Percentiles rank a stretch among this genome's conserved stretches.
Evolutionary conservation across 2,888 invertebrate genomes (phyloP).

Genomic region (Sesamia inferens): DNA sequence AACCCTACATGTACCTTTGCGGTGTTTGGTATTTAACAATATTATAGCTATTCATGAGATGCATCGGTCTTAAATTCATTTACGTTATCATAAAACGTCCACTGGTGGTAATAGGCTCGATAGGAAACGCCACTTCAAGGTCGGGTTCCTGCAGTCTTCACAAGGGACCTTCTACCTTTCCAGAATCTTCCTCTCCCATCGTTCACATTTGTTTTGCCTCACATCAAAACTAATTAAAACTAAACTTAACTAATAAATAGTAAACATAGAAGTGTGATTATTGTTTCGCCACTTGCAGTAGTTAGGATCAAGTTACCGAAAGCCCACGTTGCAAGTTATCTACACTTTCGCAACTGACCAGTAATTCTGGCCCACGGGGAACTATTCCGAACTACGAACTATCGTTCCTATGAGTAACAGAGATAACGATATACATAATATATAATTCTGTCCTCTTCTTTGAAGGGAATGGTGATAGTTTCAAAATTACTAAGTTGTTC

Average conservation of each 20-base stretch:
- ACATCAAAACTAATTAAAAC: constrained; percentile 30
- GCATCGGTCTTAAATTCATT: too few species aligned
- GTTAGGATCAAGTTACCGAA: constrained; percentile 59
- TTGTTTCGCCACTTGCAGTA: constrained; percentile 47
- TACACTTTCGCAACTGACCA: constrained; percentile 58
- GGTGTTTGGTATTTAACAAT: too few species aligned
- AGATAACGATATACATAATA: constrained; percentile 18
- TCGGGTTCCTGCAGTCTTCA: neutral
- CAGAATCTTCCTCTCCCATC: neutral
- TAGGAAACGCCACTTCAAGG: neutral
- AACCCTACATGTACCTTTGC: too few species aligned
- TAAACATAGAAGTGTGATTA: constrained; percentile 44
- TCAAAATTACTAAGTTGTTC: constrained; percentile 43
- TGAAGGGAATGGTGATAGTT: constrained; percentile 51
- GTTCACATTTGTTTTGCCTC: neutral
- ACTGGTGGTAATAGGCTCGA: neutral
- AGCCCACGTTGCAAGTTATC: constrained; percentile 50
- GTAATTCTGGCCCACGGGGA: constrained; percentile 50
- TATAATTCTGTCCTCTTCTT: constrained; percentile 37
- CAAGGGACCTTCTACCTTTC: neutral
- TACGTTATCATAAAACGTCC: neutral
- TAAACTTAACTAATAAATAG: constrained; percentile 35
- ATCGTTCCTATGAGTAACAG: constrained; percentile 27
- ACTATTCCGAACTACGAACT: constrained; percentile 51
- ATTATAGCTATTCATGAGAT: too few species aligned